Evolutionary conservation across 2,888 invertebrate genomes (phyloP), one percentile per base, ranked within the genome.

Genomic region (Lasioglossum pauxillum): DNA sequence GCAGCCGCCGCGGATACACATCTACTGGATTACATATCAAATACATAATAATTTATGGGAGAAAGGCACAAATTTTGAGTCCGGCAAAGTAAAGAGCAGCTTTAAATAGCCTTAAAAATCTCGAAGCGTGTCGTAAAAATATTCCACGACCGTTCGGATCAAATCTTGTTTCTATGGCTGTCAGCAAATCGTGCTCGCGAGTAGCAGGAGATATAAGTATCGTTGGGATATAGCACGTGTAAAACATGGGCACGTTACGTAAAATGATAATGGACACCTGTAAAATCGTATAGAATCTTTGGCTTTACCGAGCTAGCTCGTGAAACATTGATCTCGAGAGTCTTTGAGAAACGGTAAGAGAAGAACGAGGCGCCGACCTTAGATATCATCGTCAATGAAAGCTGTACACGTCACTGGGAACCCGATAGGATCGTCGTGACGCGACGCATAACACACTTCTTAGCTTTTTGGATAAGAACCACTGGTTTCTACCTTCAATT

Each of bases 311-410:
- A n/a, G 7, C 76, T 19, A 12, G 49, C 74, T 67, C 73, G 82
- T 83, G 49, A 82, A 82, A 23, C 46, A 46, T 83, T 69, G 57
- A 75, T 80, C 81, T 27, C 14, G n/a, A 44, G 53, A 44, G 53
- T 75, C 41, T 81, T 81, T 57, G 46, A 64, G 64, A 64, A 16
- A n/a, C 60, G 69, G 27, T 38, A 75, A 75, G 80, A 74, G 80
- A 67, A 49, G 60, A 19, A 46, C 23, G 35, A 57, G 46, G 75
- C 27, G n/a, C 1, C 41, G 41, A 14, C 14, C 14, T 27, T 75
- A 31, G 74, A 75, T 81, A 75, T 71, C 75, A 73, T 44, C 46
- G 69, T 14, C 80, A 57, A 83, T 83, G 80, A 80, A 83, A 83
- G 53, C 57, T 75, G 69, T 53, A 80, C 74, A 44, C 74, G 81